phyloP scores from a whole-genome alignment of 2,888 invertebrate genomes.

The Amiota communis region DNA sequence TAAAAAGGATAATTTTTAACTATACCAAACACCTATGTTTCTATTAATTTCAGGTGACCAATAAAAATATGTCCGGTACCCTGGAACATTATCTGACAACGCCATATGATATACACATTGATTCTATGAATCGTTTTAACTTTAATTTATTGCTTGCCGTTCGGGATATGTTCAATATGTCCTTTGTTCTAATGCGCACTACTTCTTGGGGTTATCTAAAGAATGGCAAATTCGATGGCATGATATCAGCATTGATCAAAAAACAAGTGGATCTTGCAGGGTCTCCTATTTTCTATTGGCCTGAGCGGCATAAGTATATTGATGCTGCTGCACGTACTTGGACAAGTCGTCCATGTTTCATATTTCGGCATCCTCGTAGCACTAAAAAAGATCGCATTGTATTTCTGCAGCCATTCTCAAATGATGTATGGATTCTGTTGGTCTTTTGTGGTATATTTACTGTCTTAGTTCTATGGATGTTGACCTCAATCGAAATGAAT shows the following conservation, averaged over 20 bases:
- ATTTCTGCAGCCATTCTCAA: slow-evolving; percentile 78
- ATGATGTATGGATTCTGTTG: slow-evolving; percentile 76
- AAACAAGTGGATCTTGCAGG: slow-evolving; percentile 79
- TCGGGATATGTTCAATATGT: slow-evolving; percentile 79
- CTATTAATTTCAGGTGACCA: slow-evolving; percentile 67
- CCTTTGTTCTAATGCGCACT: slow-evolving; percentile 70
- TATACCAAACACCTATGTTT: neutral
- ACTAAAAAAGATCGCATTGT: slow-evolving; percentile 77
- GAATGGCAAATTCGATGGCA: slow-evolving; percentile 78
- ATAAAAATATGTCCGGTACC: slow-evolving; percentile 70
- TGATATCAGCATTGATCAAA: slow-evolving; percentile 77
- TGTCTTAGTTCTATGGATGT: slow-evolving; percentile 60
- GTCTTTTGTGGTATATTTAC: slow-evolving; percentile 70
- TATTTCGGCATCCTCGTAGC: slow-evolving; percentile 80
- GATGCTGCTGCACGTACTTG: slow-evolving; percentile 68
- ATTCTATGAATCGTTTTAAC: slow-evolving; percentile 79
- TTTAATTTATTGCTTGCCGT: slow-evolving; percentile 77
- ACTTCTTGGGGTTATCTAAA: slow-evolving; percentile 79
- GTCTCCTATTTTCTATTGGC: slow-evolving; percentile 79
- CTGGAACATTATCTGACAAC: slow-evolving; percentile 75
- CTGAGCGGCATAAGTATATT: slow-evolving; percentile 77
- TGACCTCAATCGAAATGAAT: slow-evolving; percentile 58
- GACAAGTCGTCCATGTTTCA: slow-evolving; percentile 77
- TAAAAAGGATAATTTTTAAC: neutral
- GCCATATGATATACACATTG: slow-evolving; percentile 75